Conservation (phyloP, 2,113 vertebrate species). For the Xenopus borealis region DNA sequence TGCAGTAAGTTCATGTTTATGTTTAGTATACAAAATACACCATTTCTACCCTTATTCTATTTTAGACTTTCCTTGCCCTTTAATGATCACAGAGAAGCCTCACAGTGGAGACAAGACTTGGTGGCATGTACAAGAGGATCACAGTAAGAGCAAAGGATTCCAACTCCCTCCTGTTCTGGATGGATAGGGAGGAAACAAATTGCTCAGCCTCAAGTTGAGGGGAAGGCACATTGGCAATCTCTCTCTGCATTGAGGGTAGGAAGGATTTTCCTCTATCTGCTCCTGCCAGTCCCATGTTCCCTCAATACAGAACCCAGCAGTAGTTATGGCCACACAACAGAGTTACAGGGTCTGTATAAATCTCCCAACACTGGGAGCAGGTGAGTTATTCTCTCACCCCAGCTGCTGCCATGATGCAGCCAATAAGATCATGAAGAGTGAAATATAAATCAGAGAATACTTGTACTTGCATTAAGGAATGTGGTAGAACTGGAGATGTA, state of each 20-base stretch:
- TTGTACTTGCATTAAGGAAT: too few species aligned
- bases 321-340: constrained; percentile 15
- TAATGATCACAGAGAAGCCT: background rate
- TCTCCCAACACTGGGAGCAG: constrained; percentile 5
- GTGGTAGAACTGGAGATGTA: too few species aligned
- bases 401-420: too few species aligned
- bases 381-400: background rate
- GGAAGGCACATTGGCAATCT: background rate
- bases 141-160: background rate
- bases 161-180: background rate
- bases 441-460: too few species aligned
- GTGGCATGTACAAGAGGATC: background rate
- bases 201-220: too few species aligned
- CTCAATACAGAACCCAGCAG: background rate
- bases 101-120: background rate
- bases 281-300: background rate
- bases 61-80: too few species aligned
- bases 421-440: background rate
- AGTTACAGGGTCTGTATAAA: background rate
- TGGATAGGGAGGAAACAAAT: background rate
- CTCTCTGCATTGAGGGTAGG: background rate
- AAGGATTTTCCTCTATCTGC: too few species aligned
- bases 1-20: too few species aligned
- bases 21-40: too few species aligned
- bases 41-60: too few species aligned